These are phyloP conservation scores for Manis javanica DNA, from an alignment of 2,797 vertebrate genomes.

Conservation along the genomic window DNA sequence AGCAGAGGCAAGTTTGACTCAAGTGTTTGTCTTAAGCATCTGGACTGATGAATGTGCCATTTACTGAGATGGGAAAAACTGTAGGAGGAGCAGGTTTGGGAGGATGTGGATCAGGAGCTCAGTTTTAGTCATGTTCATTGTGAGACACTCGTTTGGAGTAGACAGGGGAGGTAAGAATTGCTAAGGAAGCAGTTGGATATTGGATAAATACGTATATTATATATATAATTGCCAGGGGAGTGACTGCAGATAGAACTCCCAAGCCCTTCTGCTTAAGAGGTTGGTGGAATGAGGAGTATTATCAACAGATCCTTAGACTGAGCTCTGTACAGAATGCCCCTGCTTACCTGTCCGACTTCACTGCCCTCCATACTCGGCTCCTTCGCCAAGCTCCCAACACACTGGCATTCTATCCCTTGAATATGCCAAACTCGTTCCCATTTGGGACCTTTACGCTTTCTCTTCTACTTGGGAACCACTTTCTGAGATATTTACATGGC, in stretches of 20 bases:
- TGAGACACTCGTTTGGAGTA: neutral
- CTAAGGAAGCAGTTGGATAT: neutral
- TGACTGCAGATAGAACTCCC: neutral
- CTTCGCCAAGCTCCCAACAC: neutral
- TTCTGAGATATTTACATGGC: neutral
- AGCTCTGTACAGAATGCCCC: neutral
- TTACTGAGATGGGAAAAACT: neutral
- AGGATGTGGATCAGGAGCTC: neutral
- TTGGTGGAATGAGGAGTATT: neutral
- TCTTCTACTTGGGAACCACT: neutral
- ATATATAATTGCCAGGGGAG: too few species aligned
- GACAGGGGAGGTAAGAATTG: neutral
- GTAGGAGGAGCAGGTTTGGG: neutral
- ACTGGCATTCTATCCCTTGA: neutral
- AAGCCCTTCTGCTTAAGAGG: neutral
- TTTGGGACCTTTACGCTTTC: neutral
- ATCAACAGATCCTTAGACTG: neutral
- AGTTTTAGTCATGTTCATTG: neutral
- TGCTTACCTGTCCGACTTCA: neutral
- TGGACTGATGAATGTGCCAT: neutral
- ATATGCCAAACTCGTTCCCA: neutral
- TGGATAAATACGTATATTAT: neutral
- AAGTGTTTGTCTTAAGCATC: neutral
- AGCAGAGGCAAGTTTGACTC: neutral
- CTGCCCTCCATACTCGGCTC: neutral